Conservation (phyloP, 2,113 vertebrate genomes). For the Burhinus bistriatus region DNA sequence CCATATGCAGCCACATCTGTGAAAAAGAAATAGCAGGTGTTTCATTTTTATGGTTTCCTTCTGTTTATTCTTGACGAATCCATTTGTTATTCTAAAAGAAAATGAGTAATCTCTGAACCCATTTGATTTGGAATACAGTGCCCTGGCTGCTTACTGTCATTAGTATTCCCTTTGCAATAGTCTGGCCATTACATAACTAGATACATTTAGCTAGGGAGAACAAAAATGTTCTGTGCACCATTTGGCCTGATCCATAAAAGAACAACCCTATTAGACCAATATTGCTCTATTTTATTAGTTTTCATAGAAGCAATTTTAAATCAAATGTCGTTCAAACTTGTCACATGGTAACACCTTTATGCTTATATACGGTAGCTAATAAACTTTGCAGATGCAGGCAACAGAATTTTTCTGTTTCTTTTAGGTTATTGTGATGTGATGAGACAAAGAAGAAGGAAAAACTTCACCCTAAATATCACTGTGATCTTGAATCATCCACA, state of each 20-base stretch:
- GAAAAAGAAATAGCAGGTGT: constrained; percentile 57
- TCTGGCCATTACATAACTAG: not conserved
- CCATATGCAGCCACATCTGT: constrained; percentile 65
- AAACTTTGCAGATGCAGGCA: not conserved
- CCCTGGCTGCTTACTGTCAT: not conserved
- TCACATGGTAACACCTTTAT: not conserved
- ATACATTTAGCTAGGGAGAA: not conserved
- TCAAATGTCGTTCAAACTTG: not conserved
- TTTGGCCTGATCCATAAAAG: not conserved
- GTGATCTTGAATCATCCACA: not conserved
- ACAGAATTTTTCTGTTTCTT: not conserved
- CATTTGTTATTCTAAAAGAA: constrained; percentile 59
- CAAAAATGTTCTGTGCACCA: not conserved
- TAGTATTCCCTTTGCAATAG: not conserved
- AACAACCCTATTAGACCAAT: not conserved
- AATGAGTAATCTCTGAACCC: constrained; percentile 6
- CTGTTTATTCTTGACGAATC: constrained; percentile 62
- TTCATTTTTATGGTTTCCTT: constrained; percentile 50
- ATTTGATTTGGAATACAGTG: constrained; percentile 16
- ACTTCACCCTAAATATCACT: not conserved
- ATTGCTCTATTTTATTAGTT: not conserved
- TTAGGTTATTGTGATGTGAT: not conserved
- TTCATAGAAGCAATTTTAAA: not conserved
- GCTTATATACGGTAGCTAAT: not conserved
- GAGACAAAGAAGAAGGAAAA: not conserved